Evolutionary conservation across 2,888 invertebrate species (phyloP), one percentile per base, ranked within the genome.

Genomic region (Gnatocerus cornutus): DNA sequence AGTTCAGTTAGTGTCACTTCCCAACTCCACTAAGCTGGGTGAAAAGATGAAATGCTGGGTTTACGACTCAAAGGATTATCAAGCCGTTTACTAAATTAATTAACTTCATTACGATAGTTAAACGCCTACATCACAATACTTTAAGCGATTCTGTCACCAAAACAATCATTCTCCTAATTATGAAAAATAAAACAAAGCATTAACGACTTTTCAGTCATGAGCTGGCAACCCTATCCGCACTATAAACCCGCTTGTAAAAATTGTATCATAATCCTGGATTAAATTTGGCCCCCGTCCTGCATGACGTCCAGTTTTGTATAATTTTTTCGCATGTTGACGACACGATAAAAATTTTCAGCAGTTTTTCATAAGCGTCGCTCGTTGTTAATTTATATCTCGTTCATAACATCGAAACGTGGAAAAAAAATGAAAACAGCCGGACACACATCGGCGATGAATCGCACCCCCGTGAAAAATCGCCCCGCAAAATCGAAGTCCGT

Each of bases 311-410:
- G 7, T 30, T 33, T 53, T 12, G 37, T 50, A 50, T 29, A 53
- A 53, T 30, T 56, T 56, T 52, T 41, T 56, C 27, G 58, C 45
- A 9, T 58, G 58, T 13, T 45, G 58, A 41, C 58, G 30, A 58
- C 30, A 30, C 16, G 61, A 37, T 61, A 48, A 48, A 48, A 61
- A 59, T 33, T 45, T 61, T 9, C 16, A 8, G 37, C 48, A 48
- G 37, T 61, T 61, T 48, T 46, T 61, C 61, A 61, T 39, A 48
- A 61, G 37, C 61, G 46, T n/a, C 14, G 21, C 10, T 9, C 50
- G 37, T 61, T 58, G 61, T 61, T 61, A 61, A 61, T 61, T 37
- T 61, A 45, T 58, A 37, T 48, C 48, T 48, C 37, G 61, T 50
- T 61, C 21, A 30, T 9, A 61, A 50, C 61, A 33, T 59, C 29